Percentiles rank a stretch among this genome's conserved stretches.
Evolutionary conservation across 2,797 vertebrate genomes (phyloP).

Genomic region (Nannoperca australis): DNA sequence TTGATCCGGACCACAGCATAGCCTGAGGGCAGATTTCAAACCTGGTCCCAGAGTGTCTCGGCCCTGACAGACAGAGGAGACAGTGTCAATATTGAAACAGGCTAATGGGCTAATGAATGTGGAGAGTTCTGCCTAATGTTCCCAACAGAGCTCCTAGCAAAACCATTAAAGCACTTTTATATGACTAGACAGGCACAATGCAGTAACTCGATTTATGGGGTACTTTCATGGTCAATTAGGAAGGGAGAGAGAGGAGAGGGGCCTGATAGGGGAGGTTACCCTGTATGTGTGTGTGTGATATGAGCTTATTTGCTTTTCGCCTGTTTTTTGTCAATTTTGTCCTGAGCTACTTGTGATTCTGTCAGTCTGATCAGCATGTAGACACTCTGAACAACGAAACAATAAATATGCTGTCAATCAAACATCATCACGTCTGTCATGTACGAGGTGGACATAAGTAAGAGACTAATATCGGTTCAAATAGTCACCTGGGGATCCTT

Average conservation of each 20-base stretch:
- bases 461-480: constrained; percentile 52
- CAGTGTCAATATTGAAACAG: constrained; percentile 80
- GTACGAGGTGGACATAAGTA: background rate
- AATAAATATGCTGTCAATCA: constrained; percentile 54
- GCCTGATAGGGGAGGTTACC: constrained; percentile 56
- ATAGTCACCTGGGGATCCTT: constrained; percentile 45
- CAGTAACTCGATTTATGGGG: constrained; percentile 80
- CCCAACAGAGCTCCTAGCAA: constrained; percentile 80
- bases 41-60: constrained; percentile 63
- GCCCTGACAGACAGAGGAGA: constrained; percentile 66
- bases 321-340: constrained; percentile 62
- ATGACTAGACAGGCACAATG: constrained; percentile 80
- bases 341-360: constrained; percentile 33
- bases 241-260: constrained; percentile 68
- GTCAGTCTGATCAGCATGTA: constrained; percentile 35
- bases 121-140: constrained; percentile 80
- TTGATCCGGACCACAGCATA: constrained; percentile 50
- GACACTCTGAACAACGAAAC: constrained; percentile 3
- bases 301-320: constrained; percentile 61
- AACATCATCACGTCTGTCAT: constrained; percentile 13
- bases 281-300: constrained; percentile 33
- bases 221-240: constrained; percentile 82
- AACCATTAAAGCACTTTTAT: constrained; percentile 82
- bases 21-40: constrained; percentile 56
- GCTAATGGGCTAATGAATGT: constrained; percentile 80